Percentiles rank a stretch among this genome's conserved stretches.
Evolutionary conservation across 2,888 invertebrate species (phyloP).

Genomic region (Nysson spinosus): DNA sequence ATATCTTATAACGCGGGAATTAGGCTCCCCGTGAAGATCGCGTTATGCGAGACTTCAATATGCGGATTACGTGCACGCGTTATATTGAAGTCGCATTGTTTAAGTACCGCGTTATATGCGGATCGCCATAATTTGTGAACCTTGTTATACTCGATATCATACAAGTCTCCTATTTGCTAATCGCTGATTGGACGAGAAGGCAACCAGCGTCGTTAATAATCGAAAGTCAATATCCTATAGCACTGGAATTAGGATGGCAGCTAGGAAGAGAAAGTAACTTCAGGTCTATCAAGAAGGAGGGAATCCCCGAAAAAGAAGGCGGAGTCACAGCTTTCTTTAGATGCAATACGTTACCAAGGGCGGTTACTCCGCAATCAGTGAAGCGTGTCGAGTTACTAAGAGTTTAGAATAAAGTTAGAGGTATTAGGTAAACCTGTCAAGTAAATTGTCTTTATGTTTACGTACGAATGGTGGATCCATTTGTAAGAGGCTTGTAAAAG

Average conservation of each 20-base stretch:
- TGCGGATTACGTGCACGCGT: no score
- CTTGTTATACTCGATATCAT: no score
- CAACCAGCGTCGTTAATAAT: conserved; percentile 47
- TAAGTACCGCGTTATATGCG: no score
- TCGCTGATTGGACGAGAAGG: conserved; percentile 33
- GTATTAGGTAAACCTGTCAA: conserved; percentile 44
- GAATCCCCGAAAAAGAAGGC: conserved; percentile 29
- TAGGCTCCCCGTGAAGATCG: no score
- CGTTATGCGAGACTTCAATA: no score
- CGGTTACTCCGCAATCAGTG: conserved; percentile 60
- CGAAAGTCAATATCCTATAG: conserved; percentile 53
- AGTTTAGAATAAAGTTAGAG: conserved; percentile 45
- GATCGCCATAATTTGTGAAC: no score
- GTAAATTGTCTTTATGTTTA: no score
- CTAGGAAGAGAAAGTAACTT: conserved; percentile 19
- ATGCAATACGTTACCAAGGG: neutral
- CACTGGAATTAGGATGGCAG: conserved; percentile 45
- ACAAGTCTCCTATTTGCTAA: no score
- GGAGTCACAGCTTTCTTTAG: neutral
- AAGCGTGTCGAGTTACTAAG: conserved; percentile 58
- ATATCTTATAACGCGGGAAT: no score
- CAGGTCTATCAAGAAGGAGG: conserved; percentile 1
- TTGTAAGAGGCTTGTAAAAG: no score
- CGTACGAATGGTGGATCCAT: no score
- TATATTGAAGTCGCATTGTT: no score